Base-by-base conservation (phyloP, 2,888 invertebrate species). In the Myathropa florea region DNA sequence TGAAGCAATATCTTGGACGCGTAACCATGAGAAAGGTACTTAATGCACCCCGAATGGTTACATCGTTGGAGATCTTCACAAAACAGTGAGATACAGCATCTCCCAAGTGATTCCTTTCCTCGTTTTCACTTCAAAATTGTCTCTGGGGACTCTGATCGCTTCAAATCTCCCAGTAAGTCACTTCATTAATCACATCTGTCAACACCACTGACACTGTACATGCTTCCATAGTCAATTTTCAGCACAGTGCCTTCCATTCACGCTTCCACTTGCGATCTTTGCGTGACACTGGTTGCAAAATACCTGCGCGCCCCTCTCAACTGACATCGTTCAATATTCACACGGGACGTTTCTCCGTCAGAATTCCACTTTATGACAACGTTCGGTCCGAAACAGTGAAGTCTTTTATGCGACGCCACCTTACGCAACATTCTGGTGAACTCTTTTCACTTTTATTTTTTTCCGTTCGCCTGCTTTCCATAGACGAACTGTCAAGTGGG, bases 361-460 rank as follows among this genome's bases (percentile, higher is more conserved):
- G 53, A 76, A 67, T 65, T 65, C 59, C 73, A 70, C 72, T 57
- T 28, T 21, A 6, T 57, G 57, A 18, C 59, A 33, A 21, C 23
- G 4, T 39, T 57, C 30, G 57, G 68, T 57, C 60, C 72, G 78
- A 83, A 68, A 78, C 61, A 71, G 78, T 28, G 63, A 64, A 64
- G 39, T 10, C 57, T 67, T 36, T 65, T 65, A 30, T 76, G 14
- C 30, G 55, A 26, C 65, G 75, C 71, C 24, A 70, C 14, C 65
- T 84, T 84, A 84, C 71, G 84, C 81, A 84, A 84, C 81, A 81
- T 84, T 84, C 84, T 84, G 65, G 75, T 71, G 84, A 80, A 84
- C 84, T 80, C 84, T 71, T 84, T 84, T 84, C 84, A 84, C 81
- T 84, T 84, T 77, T 67, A 23, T 82, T 70, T 73, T 57, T 14